phyloP scores from a whole-genome alignment of 2,113 vertebrate species.

The Mormyrus iriodes region DNA sequence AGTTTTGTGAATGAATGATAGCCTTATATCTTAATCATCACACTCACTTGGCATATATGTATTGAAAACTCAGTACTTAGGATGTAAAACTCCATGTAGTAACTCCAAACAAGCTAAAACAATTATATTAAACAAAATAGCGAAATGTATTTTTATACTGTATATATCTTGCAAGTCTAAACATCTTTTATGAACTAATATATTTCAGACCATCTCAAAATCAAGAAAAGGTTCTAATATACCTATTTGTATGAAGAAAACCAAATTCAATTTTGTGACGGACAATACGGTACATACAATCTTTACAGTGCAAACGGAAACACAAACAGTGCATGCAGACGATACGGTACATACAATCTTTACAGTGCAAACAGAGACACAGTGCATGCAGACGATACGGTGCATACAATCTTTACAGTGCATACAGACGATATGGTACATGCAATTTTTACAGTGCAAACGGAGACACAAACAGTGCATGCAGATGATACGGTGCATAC shows the following conservation, averaged over 20 bases:
- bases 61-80: background rate
- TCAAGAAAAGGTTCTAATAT: background rate
- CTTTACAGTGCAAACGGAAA: too few relatives aligned
- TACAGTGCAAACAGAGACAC: too few relatives aligned
- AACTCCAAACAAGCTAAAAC: background rate
- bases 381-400: too few relatives aligned
- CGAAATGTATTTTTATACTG: background rate
- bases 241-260: background rate
- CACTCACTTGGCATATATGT: background rate
- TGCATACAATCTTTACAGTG: too few relatives aligned
- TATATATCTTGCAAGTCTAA: background rate
- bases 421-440: too few relatives aligned
- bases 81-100: background rate
- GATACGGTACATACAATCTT: too few relatives aligned
- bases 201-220: background rate
- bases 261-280: too few relatives aligned
- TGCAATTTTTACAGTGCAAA: too few relatives aligned
- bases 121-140: background rate
- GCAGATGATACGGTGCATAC: too few relatives aligned
- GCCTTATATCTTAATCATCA: background rate
- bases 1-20: background rate
- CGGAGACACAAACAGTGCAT: too few relatives aligned
- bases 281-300: too few relatives aligned
- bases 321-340: too few relatives aligned
- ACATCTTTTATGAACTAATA: background rate